These are phyloP conservation scores for Lycocorax pyrrhopterus DNA, from an alignment of 2,113 vertebrate species.

Conservation along the genomic window DNA sequence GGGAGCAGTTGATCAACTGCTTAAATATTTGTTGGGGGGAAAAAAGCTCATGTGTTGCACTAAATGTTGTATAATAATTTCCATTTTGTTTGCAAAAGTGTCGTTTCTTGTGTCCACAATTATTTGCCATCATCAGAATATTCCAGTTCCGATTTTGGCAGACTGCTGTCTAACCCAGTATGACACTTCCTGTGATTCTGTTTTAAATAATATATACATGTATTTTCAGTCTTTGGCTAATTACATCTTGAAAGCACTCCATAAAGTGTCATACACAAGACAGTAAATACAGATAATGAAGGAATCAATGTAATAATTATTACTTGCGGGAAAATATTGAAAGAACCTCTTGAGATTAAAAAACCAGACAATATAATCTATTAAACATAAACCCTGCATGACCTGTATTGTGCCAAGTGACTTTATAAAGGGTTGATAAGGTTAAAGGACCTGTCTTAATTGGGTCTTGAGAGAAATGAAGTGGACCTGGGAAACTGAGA, in stretches of 20 bases:
- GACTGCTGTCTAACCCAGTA: neutral
- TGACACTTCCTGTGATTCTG: neutral
- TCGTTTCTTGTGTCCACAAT: neutral
- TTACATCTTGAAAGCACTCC: neutral
- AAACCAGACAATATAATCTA: neutral
- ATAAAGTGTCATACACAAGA: neutral
- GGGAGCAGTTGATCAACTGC: neutral
- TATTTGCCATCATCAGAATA: neutral
- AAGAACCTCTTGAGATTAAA: neutral
- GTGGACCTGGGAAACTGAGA: neutral
- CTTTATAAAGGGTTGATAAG: neutral
- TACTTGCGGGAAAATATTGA: neutral
- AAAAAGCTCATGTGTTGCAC: neutral
- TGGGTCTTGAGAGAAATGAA: neutral
- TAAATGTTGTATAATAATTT: neutral
- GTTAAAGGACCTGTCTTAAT: neutral
- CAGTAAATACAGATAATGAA: neutral
- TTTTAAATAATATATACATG: neutral
- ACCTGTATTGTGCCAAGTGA: neutral
- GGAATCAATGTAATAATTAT: neutral
- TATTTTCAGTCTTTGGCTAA: neutral
- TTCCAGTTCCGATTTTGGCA: neutral
- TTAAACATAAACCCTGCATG: neutral
- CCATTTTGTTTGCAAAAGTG: neutral
- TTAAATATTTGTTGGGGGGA: neutral